Percentiles rank a stretch among this genome's conserved stretches.
phyloP scores from a whole-genome alignment of 2,113 vertebrate species.

The Helogale parvula region DNA sequence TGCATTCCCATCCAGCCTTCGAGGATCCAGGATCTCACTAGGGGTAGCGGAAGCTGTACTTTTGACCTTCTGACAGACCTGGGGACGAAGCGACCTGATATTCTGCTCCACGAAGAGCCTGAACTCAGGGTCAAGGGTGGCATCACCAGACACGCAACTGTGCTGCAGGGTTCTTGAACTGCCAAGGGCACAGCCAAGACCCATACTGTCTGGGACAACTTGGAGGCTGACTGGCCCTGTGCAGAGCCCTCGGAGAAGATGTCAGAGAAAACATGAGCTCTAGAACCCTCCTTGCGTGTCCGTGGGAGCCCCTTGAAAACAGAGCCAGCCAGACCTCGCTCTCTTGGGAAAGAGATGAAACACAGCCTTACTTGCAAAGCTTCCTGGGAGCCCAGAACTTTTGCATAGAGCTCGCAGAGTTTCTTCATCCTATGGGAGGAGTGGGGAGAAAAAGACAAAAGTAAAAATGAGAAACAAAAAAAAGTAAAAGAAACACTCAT shows the following conservation, averaged over 20 bases:
- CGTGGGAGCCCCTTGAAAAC: not conserved
- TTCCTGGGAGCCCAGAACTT: conserved; percentile 92
- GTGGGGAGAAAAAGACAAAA: conserved; percentile 46
- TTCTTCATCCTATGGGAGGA: conserved; percentile 86
- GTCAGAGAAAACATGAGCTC: not conserved
- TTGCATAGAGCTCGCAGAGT: conserved; percentile 96
- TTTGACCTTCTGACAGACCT: not conserved
- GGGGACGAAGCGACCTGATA: not conserved
- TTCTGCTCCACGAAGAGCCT: not conserved
- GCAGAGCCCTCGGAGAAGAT: not conserved
- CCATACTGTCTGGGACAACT: not conserved
- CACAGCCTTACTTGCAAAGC: conserved; percentile 92
- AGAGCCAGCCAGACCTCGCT: not conserved
- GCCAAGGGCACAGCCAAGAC: not conserved
- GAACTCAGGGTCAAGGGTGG: not conserved
- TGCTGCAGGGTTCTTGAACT: not conserved
- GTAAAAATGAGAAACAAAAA: not conserved
- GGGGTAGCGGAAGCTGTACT: not conserved
- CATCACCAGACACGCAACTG: not conserved
- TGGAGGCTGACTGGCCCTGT: not conserved
- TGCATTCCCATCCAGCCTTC: not conserved
- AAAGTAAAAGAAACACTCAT: not conserved
- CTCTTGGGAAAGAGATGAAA: not conserved
- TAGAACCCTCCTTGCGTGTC: not conserved
- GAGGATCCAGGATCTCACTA: not conserved